These are phyloP conservation scores for Athene cunicularia DNA, from an alignment of 2,113 vertebrate species.

Conservation along the genomic window DNA sequence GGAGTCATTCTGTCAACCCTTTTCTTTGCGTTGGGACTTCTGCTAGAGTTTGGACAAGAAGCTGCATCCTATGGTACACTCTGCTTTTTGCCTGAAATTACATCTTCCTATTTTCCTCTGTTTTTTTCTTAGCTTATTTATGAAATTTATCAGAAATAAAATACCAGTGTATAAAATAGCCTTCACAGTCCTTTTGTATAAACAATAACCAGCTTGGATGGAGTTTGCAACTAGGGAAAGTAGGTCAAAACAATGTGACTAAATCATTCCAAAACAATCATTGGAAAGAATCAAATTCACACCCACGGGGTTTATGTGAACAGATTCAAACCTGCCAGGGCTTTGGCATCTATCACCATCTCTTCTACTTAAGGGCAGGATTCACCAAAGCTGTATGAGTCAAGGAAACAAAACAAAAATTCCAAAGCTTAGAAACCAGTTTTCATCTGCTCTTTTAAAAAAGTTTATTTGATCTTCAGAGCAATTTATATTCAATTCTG, in stretches of 20 bases:
- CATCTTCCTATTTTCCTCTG: neutral
- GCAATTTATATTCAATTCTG: neutral
- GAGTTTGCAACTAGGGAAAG: neutral
- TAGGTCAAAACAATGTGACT: constrained; percentile 47
- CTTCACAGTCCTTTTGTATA: neutral
- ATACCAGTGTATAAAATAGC: neutral
- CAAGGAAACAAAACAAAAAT: constrained; percentile 23
- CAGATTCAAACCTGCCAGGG: constrained; percentile 53
- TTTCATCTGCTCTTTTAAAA: neutral
- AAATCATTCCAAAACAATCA: constrained; percentile 42
- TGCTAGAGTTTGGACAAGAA: neutral
- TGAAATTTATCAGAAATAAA: neutral
- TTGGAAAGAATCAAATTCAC: constrained; percentile 35
- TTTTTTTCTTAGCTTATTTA: neutral
- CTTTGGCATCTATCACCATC: neutral
- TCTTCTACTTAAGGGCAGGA: neutral
- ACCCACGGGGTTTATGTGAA: constrained; percentile 20
- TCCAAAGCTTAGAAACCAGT: neutral
- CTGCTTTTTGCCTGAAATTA: accelerated
- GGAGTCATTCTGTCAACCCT: neutral
- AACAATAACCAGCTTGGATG: neutral
- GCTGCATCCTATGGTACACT: neutral
- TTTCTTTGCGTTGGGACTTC: neutral
- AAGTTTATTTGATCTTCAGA: neutral
- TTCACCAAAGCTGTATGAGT: constrained; percentile 28